Conservation (phyloP, 2,888 invertebrate species). For the Agriopis marginaria region DNA sequence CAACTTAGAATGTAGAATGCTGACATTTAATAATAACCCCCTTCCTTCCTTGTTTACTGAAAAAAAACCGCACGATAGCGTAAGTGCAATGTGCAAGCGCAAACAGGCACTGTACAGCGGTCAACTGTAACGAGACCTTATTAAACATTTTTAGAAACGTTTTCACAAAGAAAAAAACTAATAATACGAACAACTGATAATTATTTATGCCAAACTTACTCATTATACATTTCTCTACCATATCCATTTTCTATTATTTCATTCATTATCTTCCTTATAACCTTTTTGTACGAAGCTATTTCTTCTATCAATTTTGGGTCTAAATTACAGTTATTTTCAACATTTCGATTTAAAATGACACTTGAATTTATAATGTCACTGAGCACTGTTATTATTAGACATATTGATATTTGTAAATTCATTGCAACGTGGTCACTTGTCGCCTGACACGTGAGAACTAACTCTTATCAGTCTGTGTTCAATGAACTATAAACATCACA, state of each 20-base stretch:
- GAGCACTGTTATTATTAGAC: constrained; percentile 28
- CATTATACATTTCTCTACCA: constrained; percentile 81
- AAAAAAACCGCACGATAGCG: too few species aligned
- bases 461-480: constrained; percentile 24
- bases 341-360: constrained; percentile 52
- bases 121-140: too few species aligned
- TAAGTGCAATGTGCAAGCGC: too few species aligned
- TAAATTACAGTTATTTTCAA: constrained; percentile 51
- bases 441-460: constrained; percentile 23
- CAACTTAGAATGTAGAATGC: too few species aligned
- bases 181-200: neutral
- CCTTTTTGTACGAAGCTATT: constrained; percentile 84
- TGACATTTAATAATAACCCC: too few species aligned
- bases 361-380: constrained; percentile 42
- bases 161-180: too few species aligned
- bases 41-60: too few species aligned
- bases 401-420: constrained; percentile 33
- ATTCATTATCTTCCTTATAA: constrained; percentile 78
- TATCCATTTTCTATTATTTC: constrained; percentile 69
- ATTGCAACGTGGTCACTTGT: constrained; percentile 22
- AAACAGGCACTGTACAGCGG: too few species aligned
- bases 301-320: constrained; percentile 67
- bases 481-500: constrained; percentile 15
- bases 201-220: constrained; percentile 55
- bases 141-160: too few species aligned